These are phyloP conservation scores for Hydrocynus forskahlii DNA, from an alignment of 2,797 vertebrate species.

Conservation along the genomic window DNA sequence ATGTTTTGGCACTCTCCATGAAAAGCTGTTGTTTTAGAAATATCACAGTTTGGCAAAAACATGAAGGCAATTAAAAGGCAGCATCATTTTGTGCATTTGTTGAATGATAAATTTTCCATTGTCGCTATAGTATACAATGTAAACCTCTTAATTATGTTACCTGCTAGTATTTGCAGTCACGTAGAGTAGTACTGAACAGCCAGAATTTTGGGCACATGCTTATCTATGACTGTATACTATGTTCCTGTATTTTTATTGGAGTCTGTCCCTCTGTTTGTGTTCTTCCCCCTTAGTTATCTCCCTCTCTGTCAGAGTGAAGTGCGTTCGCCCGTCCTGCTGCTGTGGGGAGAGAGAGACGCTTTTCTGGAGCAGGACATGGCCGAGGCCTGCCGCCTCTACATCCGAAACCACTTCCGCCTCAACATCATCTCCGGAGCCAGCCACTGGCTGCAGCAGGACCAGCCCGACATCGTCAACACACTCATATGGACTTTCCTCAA, in stretches of 20 bases:
- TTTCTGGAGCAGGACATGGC: conserved; percentile 97
- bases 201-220: not conserved
- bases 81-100: no score
- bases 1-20: no score
- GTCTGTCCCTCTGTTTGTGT: not conserved
- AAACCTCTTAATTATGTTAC: no score
- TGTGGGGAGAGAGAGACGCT: conserved; percentile 94
- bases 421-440: conserved; percentile 94
- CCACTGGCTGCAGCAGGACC: conserved; percentile 98
- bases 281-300: conserved; percentile 79
- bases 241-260: not conserved
- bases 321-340: conserved; percentile 88
- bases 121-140: no score
- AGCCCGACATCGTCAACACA: conserved; percentile 95
- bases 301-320: conserved; percentile 89
- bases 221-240: not conserved
- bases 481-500: conserved; percentile 99
- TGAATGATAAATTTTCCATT: no score
- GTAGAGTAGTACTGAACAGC: no score
- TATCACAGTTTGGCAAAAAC: no score
- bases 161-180: not conserved
- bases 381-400: conserved; percentile 90
- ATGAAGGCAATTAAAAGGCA: no score
- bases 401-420: conserved; percentile 93
- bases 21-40: no score